Evolutionary conservation across 2,888 invertebrate genomes (phyloP).

Genomic region (Ophioninae sp.): DNA sequence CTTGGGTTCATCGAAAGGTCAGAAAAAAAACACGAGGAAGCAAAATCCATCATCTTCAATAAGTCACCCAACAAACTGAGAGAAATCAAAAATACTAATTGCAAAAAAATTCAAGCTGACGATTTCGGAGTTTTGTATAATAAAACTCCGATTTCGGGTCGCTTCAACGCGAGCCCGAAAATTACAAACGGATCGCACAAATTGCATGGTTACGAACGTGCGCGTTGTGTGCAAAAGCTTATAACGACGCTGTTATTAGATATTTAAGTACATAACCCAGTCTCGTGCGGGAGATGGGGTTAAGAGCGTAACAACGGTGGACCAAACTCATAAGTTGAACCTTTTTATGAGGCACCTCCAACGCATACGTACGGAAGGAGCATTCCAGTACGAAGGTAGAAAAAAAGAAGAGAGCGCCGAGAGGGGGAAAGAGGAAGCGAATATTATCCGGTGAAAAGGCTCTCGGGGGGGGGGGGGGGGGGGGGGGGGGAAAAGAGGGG

Average conservation of each 20-base stretch:
- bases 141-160: conserved; percentile 10
- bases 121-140: not conserved
- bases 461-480: conserved; percentile 22
- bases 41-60: not conserved
- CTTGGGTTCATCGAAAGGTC: not conserved
- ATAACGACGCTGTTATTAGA: conserved; percentile 56
- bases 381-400: conserved; percentile 25
- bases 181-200: conserved; percentile 15
- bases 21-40: not conserved
- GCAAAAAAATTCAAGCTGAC: not conserved
- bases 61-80: not conserved
- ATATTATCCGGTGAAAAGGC: conserved; percentile 59
- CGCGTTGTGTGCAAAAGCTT: conserved; percentile 46
- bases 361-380: conserved; percentile 49
- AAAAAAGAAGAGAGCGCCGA: conserved; percentile 12
- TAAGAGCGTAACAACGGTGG: conserved; percentile 70
- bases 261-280: conserved; percentile 54
- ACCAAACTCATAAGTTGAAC: conserved; percentile 72
- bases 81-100: not conserved
- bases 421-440: conserved; percentile 35
- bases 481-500: not conserved
- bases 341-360: conserved; percentile 71
- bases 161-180: not conserved
- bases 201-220: conserved; percentile 3
- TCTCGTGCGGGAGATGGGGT: conserved; percentile 38